These are phyloP conservation scores for Tragelaphus buxtoni DNA, from an alignment of 2,113 vertebrate genomes.

Conservation along the genomic window DNA sequence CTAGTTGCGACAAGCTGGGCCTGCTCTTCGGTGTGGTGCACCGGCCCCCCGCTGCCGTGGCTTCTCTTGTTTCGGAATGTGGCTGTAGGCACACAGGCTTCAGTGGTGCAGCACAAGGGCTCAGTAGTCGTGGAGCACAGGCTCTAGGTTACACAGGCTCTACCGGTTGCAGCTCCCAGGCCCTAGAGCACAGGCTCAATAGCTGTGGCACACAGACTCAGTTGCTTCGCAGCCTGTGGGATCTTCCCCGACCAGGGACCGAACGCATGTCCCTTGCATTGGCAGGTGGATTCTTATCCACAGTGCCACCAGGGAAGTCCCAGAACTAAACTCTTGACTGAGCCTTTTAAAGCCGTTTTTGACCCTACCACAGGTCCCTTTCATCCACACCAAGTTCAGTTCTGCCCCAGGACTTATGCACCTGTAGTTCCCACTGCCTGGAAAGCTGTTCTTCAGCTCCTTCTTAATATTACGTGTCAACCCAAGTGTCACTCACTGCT, in stretches of 20 bases:
- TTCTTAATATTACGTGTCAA: neutral
- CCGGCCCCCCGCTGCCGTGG: neutral
- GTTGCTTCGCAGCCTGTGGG: neutral
- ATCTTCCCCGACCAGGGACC: neutral
- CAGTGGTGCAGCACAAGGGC: neutral
- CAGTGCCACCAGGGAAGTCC: neutral
- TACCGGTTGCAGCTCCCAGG: neutral
- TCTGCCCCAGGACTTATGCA: neutral
- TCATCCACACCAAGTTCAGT: neutral
- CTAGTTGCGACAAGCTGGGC: neutral
- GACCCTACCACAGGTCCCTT: neutral
- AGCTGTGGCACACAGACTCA: neutral
- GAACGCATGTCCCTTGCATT: neutral
- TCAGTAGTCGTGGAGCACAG: neutral
- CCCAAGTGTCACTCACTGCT: neutral
- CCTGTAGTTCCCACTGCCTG: neutral
- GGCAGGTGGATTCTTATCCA: neutral
- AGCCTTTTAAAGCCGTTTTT: neutral
- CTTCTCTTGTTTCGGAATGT: neutral
- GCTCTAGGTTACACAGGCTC: neutral
- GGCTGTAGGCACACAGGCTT: neutral
- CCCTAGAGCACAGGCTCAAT: neutral
- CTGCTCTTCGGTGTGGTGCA: neutral
- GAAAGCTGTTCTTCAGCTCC: neutral
- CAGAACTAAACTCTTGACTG: neutral